Evolutionary conservation across 2,888 invertebrate species (phyloP).

Genomic region (Parascotia fuliginaria): DNA sequence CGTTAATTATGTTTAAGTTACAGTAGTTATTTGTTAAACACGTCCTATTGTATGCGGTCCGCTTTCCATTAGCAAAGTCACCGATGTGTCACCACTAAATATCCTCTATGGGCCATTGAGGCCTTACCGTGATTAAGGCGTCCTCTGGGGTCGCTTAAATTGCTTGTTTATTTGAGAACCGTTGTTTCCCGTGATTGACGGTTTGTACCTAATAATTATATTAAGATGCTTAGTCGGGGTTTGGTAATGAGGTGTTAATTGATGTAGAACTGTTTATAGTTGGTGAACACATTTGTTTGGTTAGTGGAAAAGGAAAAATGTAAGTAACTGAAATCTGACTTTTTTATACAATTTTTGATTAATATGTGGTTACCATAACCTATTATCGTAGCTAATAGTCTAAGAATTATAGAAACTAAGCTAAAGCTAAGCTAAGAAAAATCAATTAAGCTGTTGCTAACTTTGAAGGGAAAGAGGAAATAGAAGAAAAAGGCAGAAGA

Average conservation of each 20-base stretch:
- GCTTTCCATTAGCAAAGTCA: slow-evolving; percentile 23
- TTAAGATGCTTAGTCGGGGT: neutral
- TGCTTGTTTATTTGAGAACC: slow-evolving; percentile 28
- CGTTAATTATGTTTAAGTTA: no score
- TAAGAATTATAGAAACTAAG: no score
- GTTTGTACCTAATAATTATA: neutral
- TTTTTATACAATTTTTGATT: no score
- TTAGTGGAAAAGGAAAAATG: no score
- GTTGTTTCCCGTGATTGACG: slow-evolving; percentile 1
- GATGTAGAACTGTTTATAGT: neutral
- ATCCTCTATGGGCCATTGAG: slow-evolving; percentile 26
- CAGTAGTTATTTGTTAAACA: neutral
- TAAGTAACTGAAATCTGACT: no score
- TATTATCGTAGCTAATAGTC: no score
- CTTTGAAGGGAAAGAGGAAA: no score
- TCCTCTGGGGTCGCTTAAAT: slow-evolving; percentile 18
- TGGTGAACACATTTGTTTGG: neutral
- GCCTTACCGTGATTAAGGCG: slow-evolving; percentile 29
- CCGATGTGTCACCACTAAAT: slow-evolving; percentile 35
- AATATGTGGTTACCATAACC: no score
- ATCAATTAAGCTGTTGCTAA: no score
- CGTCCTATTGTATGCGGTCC: slow-evolving; percentile 1
- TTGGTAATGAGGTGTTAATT: neutral
- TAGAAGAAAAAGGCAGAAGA: no score
- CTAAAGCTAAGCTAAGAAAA: no score